Evolutionary conservation across 2,888 invertebrate genomes (phyloP).

Genomic region (Furcula furcula): DNA sequence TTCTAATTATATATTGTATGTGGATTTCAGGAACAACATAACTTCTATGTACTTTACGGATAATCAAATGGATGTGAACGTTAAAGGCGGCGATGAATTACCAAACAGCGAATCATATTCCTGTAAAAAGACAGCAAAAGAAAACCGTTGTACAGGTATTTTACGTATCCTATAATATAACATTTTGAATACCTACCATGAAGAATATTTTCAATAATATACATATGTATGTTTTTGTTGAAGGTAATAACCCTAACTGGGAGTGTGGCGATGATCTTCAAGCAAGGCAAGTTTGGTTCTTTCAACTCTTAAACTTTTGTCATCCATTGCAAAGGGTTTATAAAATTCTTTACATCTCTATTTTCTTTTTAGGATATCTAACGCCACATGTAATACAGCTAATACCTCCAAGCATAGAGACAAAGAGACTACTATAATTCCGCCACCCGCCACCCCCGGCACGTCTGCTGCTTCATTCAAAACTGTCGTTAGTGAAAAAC

Average conservation of each 20-base stretch:
- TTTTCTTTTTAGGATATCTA: constrained; percentile 12
- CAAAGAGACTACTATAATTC: no score
- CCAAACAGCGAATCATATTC: constrained; percentile 12
- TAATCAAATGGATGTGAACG: constrained; percentile 13
- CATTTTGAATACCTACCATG: background rate
- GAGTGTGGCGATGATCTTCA: constrained; percentile 26
- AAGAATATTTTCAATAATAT: background rate
- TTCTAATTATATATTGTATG: no score
- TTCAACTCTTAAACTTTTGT: constrained; percentile 1
- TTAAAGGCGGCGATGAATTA: constrained; percentile 9
- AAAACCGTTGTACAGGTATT: constrained; percentile 18
- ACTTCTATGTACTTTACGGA: constrained; percentile 45
- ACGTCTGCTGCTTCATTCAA: constrained; percentile 53
- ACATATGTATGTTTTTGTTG: background rate
- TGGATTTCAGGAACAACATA: constrained; percentile 55
- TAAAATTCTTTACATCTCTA: background rate
- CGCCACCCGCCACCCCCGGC: constrained; percentile 15
- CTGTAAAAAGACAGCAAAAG: constrained; percentile 13
- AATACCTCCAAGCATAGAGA: constrained; percentile 13
- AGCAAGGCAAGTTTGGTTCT: constrained; percentile 21
- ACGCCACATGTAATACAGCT: constrained; percentile 9
- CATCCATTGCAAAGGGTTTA: background rate
- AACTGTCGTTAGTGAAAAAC: constrained; percentile 45
- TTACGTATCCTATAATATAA: no score
- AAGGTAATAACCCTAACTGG: constrained; percentile 21